Base-by-base conservation (phyloP, 2,797 vertebrate species). In the Phrynocephalus forsythii region DNA sequence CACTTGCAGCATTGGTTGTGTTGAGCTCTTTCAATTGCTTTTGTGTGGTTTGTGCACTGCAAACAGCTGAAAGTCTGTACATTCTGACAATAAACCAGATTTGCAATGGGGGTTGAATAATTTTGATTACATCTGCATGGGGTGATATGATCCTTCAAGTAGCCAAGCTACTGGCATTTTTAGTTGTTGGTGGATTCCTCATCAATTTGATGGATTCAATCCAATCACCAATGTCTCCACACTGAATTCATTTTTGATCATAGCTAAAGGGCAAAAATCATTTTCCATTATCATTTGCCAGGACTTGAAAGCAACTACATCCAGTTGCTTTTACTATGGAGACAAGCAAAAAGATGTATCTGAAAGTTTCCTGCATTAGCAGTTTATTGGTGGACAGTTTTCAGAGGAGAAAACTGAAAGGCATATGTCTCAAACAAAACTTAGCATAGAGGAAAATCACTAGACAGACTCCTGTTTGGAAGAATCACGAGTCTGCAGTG, bases 341-440 rank as follows among this genome's bases (percentile, higher is more conserved):
- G 38, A 38, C 28, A 66, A 30, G 9, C 30, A 63, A 66, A 88
- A 48, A 60, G 26, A 30, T 20, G 52, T 22, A 50, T 56, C 87
- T 92, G 91, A 88, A 77, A 84, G 73, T 90, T 15, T 0, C 0
- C 76, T 92, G 85, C 75, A 92, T 72, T 28, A 72, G 48, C 2
- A 79, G 84, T 90, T 94, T 90, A 94, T 88, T 89, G 88, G 91
- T 88, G 71, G 84, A 91, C 33, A 87, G 89, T 91, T 94, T 90
- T 86, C 82, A 90, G 80, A 71, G 90, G 87, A 75, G 90, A 88
- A 44, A 93, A 92, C 79, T 73, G 90, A 89, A 93, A 86, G 88
- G 90, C 73, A 83, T 38, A 11, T 82, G 81, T 75, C 81, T 84
- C 8, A 80, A 84, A 50, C 13, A 87, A 90, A 87, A 89, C 63